Percentiles rank a stretch among this genome's conserved stretches.
Evolutionary conservation across 37 sponge, comb jelly and placozoan genomes (phyloP).

Genomic region (Halichondria panicea): DNA sequence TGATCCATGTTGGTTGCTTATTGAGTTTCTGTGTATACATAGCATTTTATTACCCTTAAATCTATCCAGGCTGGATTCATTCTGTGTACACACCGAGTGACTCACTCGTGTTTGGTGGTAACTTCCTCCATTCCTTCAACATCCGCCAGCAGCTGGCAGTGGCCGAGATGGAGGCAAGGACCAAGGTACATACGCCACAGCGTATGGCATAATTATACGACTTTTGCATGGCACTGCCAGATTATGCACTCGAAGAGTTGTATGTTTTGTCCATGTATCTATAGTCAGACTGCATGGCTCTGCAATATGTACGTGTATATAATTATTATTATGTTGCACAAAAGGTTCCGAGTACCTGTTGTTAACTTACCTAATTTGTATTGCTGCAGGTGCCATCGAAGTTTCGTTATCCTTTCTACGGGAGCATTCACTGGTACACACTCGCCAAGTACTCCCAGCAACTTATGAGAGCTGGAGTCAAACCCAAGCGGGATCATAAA

Average conservation of each 20-base stretch:
- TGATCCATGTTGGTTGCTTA: too few species aligned
- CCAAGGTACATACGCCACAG: slow-evolving; percentile 28
- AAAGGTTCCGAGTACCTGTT: background rate
- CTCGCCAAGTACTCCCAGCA: slow-evolving; percentile 14
- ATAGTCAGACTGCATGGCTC: background rate
- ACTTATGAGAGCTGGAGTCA: background rate
- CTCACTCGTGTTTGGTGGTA: slow-evolving; percentile 90
- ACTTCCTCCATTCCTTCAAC: slow-evolving; percentile 84
- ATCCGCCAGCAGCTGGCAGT: slow-evolving; percentile 73
- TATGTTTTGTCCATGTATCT: background rate
- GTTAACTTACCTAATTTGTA: background rate
- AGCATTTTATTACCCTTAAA: too few species aligned
- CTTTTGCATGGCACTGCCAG: too few species aligned
- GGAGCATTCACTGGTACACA: slow-evolving; percentile 60
- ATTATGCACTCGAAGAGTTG: too few species aligned
- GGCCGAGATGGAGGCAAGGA: slow-evolving; percentile 28
- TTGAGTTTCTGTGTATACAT: too few species aligned
- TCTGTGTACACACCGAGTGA: slow-evolving; percentile 89
- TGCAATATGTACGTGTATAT: background rate
- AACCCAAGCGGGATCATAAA: background rate
- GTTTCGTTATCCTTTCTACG: slow-evolving; percentile 73
- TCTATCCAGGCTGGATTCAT: slow-evolving; percentile 81
- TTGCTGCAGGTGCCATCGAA: slow-evolving; percentile 54
- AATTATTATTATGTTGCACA: background rate
- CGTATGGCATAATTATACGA: background rate